Base-by-base conservation (phyloP, 1,140 invertebrate species). In the Rhagoletis pomonella region DNA sequence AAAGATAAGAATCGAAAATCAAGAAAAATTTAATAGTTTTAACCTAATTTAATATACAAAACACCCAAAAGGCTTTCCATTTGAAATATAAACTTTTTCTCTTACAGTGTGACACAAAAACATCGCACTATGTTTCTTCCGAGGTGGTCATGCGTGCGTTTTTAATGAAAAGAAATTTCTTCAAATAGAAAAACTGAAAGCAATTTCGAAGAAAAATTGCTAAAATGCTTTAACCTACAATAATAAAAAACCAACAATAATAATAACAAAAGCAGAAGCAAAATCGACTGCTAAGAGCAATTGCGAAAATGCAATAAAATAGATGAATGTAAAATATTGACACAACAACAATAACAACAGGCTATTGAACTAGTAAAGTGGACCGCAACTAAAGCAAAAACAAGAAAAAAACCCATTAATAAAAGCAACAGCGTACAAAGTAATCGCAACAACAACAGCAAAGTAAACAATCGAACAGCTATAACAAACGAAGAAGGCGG, bases 311-410 rank as follows among this genome's bases (percentile, higher is more conserved):
- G 73, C 73, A 55, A 81, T 81, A 55, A 81, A 81, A 58, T 81
- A 50, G 73, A 81, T 81, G 73, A 81, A 81, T 55, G 73, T 81
- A 55, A 81, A 81, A 81, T 81, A 81, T 81, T 81, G 73, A 55
- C 73, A 55, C 44, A 55, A 55, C 17, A 81, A 55, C 29, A 81
- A 58, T 9, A 81, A 81, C 6, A 55, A 81, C 73, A 81, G 42
- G 19, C 42, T 29, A 29, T 29, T 29, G 29, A 29, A 29, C 29
- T 29, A 29, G 29, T 29, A 81, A 81, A 81, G 73, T 81, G 73
- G 17, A 55, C 3, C 50, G 55, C 3, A 81, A 81, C 50, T 55
- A 81, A 29, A 29, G 29, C 29, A 29, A 50, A 55, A 81, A 10
- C n/a, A 81, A 81, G 1, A 4, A 17, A 81, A 19, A 81, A 19